phyloP scores from a whole-genome alignment of 2,113 vertebrate genomes.

The Butorides virescens region DNA sequence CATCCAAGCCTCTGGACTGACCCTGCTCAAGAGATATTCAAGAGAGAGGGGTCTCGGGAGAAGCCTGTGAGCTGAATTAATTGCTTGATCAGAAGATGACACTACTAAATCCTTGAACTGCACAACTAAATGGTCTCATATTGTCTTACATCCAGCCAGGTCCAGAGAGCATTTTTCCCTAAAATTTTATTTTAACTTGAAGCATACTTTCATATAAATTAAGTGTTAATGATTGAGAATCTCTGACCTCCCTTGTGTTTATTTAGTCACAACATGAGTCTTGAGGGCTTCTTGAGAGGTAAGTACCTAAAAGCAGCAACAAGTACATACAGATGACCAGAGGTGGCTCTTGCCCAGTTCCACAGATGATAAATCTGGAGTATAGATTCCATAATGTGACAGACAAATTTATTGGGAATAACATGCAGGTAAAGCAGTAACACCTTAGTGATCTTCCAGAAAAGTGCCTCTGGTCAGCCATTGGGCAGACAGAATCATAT shows the following conservation, averaged over 20 bases:
- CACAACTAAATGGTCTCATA: neutral
- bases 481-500: neutral
- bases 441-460: rapidly evolving
- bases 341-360: neutral
- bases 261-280: neutral
- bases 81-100: neutral
- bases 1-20: neutral
- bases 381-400: neutral
- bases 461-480: neutral
- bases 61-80: neutral
- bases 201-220: neutral
- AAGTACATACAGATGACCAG: neutral
- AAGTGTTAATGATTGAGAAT: neutral
- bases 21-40: neutral
- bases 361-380: neutral
- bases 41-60: neutral
- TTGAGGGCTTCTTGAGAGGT: neutral
- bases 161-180: neutral
- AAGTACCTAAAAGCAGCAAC: neutral
- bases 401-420: neutral
- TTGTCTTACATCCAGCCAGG: neutral
- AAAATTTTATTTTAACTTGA: neutral
- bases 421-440: neutral
- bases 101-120: neutral
- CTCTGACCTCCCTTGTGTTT: neutral